These are phyloP conservation scores for Atrichornis clamosus DNA, from an alignment of 2,113 vertebrate species.

Conservation along the genomic window DNA sequence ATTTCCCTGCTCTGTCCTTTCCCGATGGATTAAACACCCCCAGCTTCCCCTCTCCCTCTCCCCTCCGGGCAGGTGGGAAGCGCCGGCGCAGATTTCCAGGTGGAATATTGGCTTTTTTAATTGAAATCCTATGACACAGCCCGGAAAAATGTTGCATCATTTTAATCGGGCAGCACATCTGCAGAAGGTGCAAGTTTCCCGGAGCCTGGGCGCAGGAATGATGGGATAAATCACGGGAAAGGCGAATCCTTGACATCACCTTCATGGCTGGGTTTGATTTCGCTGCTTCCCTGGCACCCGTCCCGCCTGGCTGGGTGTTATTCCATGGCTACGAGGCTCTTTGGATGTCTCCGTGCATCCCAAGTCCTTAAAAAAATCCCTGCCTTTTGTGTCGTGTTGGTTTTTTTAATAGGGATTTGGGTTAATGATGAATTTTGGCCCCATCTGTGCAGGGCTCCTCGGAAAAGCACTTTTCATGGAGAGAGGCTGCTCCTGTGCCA, in stretches of 20 bases:
- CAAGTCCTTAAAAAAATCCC: neutral
- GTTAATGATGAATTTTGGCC: neutral
- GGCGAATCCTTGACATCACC: slow-evolving; percentile 46
- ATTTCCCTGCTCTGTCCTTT: neutral
- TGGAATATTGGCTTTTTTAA: neutral
- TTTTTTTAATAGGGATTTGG: neutral
- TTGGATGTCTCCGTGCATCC: neutral
- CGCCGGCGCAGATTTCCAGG: neutral
- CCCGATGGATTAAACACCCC: neutral
- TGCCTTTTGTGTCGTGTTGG: neutral
- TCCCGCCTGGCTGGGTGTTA: neutral
- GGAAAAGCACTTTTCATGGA: neutral
- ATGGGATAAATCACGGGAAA: neutral
- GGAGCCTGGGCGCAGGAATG: neutral
- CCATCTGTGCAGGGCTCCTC: neutral
- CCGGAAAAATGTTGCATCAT: neutral
- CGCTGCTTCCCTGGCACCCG: neutral
- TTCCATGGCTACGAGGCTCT: neutral
- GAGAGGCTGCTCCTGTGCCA: neutral
- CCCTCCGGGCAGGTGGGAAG: neutral
- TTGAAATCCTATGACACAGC: neutral
- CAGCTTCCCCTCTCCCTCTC: neutral
- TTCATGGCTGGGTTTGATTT: neutral
- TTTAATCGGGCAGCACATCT: slow-evolving; percentile 41
- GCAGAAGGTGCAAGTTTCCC: slow-evolving; percentile 50